Evolutionary conservation across 2,888 invertebrate genomes (phyloP).

Genomic region (Petrolisthes manimaculis): DNA sequence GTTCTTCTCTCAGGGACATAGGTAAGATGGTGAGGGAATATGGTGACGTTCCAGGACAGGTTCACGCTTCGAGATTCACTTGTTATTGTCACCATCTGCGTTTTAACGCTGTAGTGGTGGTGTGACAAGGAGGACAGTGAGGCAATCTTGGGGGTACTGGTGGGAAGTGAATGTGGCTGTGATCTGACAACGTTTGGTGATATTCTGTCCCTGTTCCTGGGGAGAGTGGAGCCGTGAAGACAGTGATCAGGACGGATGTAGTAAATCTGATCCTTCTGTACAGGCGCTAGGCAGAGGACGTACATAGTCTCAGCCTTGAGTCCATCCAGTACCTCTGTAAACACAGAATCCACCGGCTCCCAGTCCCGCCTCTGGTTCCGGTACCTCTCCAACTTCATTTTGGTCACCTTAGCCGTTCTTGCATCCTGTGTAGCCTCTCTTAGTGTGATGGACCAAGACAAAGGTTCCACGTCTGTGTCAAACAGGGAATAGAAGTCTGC

Average conservation of each 20-base stretch:
- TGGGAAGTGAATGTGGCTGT: neutral
- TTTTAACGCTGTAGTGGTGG: conserved; percentile 29
- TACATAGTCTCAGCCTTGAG: conserved; percentile 37
- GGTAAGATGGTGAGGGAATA: neutral
- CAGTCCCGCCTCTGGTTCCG: conserved; percentile 27
- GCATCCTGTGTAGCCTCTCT: conserved; percentile 21
- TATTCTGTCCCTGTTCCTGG: neutral
- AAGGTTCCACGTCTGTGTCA: neutral
- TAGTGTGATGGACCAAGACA: conserved; percentile 49
- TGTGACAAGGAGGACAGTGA: neutral
- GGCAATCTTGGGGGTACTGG: conserved; percentile 1
- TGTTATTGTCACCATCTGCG: conserved; percentile 34
- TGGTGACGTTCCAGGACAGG: conserved; percentile 51
- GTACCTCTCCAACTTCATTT: conserved; percentile 40
- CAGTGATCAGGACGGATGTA: conserved; percentile 45
- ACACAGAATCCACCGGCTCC: conserved; percentile 33
- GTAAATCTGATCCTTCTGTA: conserved; percentile 28
- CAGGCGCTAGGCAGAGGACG: conserved; percentile 35
- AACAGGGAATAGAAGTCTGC: conserved; percentile 37
- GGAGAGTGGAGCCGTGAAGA: conserved; percentile 21
- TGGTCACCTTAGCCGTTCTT: conserved; percentile 28
- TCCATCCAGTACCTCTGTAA: conserved; percentile 41
- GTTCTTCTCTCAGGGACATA: conserved; percentile 11
- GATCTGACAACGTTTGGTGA: neutral
- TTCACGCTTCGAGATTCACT: conserved; percentile 16